Percentiles rank a stretch among this genome's conserved stretches.
phyloP scores from a whole-genome alignment of 2,797 vertebrate genomes.

The Helostoma temminkii region DNA sequence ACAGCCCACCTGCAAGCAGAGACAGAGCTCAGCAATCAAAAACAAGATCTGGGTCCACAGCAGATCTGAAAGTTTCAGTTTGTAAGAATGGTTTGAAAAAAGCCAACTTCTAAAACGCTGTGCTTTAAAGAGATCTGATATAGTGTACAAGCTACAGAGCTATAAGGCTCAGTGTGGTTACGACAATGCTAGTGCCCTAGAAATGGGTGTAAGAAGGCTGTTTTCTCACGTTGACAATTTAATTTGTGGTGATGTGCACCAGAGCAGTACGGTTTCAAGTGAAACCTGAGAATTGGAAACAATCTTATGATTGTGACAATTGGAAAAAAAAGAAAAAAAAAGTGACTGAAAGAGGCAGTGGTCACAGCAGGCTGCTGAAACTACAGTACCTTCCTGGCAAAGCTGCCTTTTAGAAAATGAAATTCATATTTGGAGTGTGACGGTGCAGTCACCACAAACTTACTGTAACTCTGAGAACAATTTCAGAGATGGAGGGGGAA shows the following conservation, averaged over 20 bases:
- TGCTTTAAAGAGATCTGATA: constrained; percentile 53
- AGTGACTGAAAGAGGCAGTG: constrained; percentile 63
- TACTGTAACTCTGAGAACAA: constrained; percentile 70
- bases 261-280: constrained; percentile 40
- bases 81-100: constrained; percentile 52
- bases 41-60: constrained; percentile 42
- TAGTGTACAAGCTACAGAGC: constrained; percentile 36
- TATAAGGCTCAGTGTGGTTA: constrained; percentile 65
- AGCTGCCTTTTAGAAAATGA: constrained; percentile 67
- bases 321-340: constrained; percentile 53
- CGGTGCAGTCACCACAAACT: constrained; percentile 59
- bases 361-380: constrained; percentile 64
- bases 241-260: constrained; percentile 54
- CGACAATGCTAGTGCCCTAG: constrained; percentile 67
- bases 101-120: constrained; percentile 44
- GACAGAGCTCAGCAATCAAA: constrained; percentile 33
- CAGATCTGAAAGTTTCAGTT: constrained; percentile 63
- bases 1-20: constrained; percentile 92
- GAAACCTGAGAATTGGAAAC: constrained; percentile 58
- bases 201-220: constrained; percentile 62
- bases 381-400: constrained; percentile 74
- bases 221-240: constrained; percentile 64
- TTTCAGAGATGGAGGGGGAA: constrained; percentile 46
- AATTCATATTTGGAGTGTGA: constrained; percentile 68
- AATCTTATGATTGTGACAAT: constrained; percentile 53